Evolutionary conservation across 2,888 invertebrate genomes (phyloP), one percentile per base, ranked within the genome.

Genomic region (Clepsis dumicolana): DNA sequence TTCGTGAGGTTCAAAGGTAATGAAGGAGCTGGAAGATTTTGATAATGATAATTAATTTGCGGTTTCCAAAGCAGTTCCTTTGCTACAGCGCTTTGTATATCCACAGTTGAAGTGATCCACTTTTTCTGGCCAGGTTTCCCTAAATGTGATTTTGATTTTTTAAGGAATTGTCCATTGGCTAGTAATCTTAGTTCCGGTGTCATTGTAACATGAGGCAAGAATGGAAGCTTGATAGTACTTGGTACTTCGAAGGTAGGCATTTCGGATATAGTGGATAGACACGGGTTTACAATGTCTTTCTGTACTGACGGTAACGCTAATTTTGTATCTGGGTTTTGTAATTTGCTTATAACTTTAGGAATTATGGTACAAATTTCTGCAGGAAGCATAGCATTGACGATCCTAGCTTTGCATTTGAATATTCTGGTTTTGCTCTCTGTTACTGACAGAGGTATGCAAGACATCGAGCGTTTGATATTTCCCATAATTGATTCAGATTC

Each of bases 291-390:
- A 65, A 78, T 82, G 56, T 75, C 73, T 44, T 76, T 41, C 29
- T 71, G 61, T 16, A 72, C 18, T 29, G 74, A 35, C 41, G 75
- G 68, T 25, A 72, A 25, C 12, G 70, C 10, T 29, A 74, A 52
- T 29, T 65, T 71, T 25, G 70, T 71, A 63, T 74, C 77, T 2
- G 74, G 70, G 50, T 85, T 75, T 24, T 80, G 70, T 63, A 88
- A 75, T n/a, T 76, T 79, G 27, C 71, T 73, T 71, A 92, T 80
- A 72, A 91, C 79, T 74, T 79, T 84, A 12, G 93, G 93, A 60
- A 93, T 70, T 68, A 92, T 81, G 66, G 81, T 87, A 65, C 93
- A 93, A 63, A 93, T 75, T 70, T 91, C 89, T 16, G 91, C 92
- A 7, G 93, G 93, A 56, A 93, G 78, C 69, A 84, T 79, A 10